Conservation (phyloP, 2,888 invertebrate species). For the Caenorhabditis drosophilae region DNA sequence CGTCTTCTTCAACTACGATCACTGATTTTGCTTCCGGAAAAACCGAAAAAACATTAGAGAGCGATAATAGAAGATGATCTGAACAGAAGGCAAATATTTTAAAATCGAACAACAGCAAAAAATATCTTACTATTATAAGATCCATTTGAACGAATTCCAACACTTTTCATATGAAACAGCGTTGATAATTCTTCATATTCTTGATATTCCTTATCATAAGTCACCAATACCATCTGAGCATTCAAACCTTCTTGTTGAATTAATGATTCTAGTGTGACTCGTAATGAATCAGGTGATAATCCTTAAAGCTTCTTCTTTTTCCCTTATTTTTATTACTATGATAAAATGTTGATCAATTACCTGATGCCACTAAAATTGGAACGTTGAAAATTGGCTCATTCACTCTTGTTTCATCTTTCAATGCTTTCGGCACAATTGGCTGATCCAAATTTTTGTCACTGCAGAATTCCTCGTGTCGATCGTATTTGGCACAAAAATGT, state of each 20-base stretch:
- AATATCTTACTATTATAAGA: conserved; percentile 58
- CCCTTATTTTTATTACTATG: too few species aligned
- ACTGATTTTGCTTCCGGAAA: conserved; percentile 47
- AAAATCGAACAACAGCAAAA: background rate
- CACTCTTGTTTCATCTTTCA: conserved; percentile 66
- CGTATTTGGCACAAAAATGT: conserved; percentile 71
- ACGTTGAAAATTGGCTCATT: conserved; percentile 70
- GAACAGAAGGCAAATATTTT: too few species aligned
- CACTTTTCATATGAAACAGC: conserved; percentile 70
- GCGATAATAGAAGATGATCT: conserved; percentile 35
- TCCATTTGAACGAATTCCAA: conserved; percentile 67
- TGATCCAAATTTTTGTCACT: conserved; percentile 70
- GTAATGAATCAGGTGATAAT: conserved; percentile 69
- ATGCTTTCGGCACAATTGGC: conserved; percentile 68
- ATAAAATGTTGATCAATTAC: too few species aligned
- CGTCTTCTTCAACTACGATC: conserved; percentile 51
- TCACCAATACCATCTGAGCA: conserved; percentile 71
- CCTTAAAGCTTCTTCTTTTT: too few species aligned
- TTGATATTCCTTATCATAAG: conserved; percentile 67
- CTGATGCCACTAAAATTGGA: conserved; percentile 71
- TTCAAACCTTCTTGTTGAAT: conserved; percentile 73
- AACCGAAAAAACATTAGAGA: conserved; percentile 40
- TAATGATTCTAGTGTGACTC: conserved; percentile 72
- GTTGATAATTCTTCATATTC: conserved; percentile 70
- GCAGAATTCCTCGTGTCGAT: conserved; percentile 72